Evolutionary conservation across 2,113 vertebrate genomes (phyloP).

Genomic region (Montifringilla adamsi): DNA sequence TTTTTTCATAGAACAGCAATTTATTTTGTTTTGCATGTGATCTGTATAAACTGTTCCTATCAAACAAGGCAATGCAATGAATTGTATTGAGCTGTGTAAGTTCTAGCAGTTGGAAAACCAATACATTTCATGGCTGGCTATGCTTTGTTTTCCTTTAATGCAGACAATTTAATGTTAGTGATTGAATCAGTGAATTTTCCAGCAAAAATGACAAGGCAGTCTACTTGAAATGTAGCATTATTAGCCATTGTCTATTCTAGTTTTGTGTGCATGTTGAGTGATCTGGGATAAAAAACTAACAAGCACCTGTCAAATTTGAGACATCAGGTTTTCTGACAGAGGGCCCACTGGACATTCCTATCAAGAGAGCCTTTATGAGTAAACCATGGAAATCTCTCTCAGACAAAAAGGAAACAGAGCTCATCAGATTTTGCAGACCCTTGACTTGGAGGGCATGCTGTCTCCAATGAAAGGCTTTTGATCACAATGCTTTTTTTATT

Average conservation of each 20-base stretch:
- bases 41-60: not conserved
- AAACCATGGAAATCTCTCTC: constrained; percentile 74
- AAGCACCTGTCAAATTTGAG: constrained; percentile 90
- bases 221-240: constrained; percentile 24
- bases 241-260: constrained; percentile 63
- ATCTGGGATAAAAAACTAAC: constrained; percentile 85
- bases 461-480: constrained; percentile 88
- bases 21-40: not conserved
- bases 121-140: not conserved
- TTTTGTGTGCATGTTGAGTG: constrained; percentile 67
- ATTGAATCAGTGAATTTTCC: constrained; percentile 21
- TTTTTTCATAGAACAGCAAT: not conserved
- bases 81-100: not conserved
- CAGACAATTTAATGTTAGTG: constrained; percentile 35
- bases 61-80: not conserved
- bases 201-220: constrained; percentile 29
- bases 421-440: constrained; percentile 77
- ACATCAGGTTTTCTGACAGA: constrained; percentile 83
- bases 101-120: not conserved
- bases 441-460: constrained; percentile 80
- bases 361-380: constrained; percentile 83
- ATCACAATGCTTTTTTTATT: constrained; percentile 88
- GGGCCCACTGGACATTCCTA: constrained; percentile 85
- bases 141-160: constrained; percentile 42
- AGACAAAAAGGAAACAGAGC: constrained; percentile 76